phyloP scores from a whole-genome alignment of 2,888 invertebrate genomes.

The Acanthosoma haemorrhoidale region DNA sequence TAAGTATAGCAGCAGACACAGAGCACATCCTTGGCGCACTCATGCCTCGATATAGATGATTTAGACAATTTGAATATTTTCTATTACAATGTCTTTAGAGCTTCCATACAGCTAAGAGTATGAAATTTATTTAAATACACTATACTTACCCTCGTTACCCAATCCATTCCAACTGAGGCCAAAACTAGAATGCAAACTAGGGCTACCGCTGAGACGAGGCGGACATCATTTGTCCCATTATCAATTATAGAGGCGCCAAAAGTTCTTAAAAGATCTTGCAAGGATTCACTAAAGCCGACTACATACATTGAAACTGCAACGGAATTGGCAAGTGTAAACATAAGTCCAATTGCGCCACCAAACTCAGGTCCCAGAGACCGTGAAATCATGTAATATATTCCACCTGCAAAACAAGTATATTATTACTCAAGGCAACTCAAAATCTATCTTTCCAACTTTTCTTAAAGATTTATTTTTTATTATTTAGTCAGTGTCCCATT shows the following conservation, averaged over 20 bases:
- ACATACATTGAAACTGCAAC: conserved; percentile 96
- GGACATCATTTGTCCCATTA: conserved; percentile 63
- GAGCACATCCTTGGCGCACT: too few relatives aligned
- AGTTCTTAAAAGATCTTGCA: conserved; percentile 59
- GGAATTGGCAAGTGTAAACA: conserved; percentile 93
- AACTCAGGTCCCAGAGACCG: conserved; percentile 96
- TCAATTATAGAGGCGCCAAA: conserved; percentile 59
- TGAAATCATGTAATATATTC: conserved; percentile 98
- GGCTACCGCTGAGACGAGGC: conserved; percentile 79
- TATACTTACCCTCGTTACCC: conserved; percentile 77
- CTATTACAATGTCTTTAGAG: too few relatives aligned
- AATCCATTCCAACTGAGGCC: conserved; percentile 92
- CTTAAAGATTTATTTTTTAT: too few relatives aligned
- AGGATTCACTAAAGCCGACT: conserved; percentile 91
- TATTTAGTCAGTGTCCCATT: too few relatives aligned
- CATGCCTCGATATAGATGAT: too few relatives aligned
- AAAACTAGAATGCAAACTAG: conserved; percentile 75
- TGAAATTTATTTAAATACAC: background rate
- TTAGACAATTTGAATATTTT: too few relatives aligned
- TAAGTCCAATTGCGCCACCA: conserved; percentile 90
- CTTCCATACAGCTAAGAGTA: background rate
- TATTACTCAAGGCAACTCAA: too few relatives aligned
- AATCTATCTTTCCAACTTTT: too few relatives aligned
- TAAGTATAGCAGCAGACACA: too few relatives aligned
- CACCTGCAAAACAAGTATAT: conserved; percentile 67